These are phyloP conservation scores for Brachyrhaphis roseni DNA, from an alignment of 2,797 vertebrate species.

Conservation along the genomic window DNA sequence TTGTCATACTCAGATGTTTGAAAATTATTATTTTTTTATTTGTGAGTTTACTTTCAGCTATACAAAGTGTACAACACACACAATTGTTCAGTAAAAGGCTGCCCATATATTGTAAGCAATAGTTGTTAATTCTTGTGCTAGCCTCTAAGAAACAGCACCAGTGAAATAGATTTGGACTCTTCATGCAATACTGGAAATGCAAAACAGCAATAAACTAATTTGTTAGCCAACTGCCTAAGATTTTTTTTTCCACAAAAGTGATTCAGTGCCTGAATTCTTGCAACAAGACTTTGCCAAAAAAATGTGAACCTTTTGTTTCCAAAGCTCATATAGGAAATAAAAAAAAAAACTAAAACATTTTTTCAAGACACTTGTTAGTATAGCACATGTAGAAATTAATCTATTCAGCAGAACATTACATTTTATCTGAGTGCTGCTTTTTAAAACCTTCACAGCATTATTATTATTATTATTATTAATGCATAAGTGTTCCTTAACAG, in stretches of 20 bases:
- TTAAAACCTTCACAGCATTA: background rate
- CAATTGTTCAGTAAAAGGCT: background rate
- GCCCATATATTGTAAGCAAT: background rate
- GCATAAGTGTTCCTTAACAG: background rate
- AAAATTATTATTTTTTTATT: background rate
- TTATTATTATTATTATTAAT: no score
- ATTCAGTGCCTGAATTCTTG: background rate
- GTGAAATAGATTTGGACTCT: background rate
- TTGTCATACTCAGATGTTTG: background rate
- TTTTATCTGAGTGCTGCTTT: background rate
- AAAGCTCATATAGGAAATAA: background rate
- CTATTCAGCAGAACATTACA: background rate
- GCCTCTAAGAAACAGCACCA: no score
- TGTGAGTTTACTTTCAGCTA: background rate
- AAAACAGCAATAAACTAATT: background rate
- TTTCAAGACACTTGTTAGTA: background rate
- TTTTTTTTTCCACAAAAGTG: background rate
- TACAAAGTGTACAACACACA: background rate
- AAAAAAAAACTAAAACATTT: background rate
- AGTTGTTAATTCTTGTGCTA: background rate
- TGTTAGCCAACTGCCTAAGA: background rate
- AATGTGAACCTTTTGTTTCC: background rate
- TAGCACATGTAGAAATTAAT: background rate
- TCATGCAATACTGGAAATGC: background rate
- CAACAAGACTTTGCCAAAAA: background rate